A percentile compares a stretch with the other conserved stretches of the same genome.
These are phyloP conservation scores for Aphidius gifuensis DNA, from an alignment of 1,140 invertebrate species.

Conservation along the genomic window DNA sequence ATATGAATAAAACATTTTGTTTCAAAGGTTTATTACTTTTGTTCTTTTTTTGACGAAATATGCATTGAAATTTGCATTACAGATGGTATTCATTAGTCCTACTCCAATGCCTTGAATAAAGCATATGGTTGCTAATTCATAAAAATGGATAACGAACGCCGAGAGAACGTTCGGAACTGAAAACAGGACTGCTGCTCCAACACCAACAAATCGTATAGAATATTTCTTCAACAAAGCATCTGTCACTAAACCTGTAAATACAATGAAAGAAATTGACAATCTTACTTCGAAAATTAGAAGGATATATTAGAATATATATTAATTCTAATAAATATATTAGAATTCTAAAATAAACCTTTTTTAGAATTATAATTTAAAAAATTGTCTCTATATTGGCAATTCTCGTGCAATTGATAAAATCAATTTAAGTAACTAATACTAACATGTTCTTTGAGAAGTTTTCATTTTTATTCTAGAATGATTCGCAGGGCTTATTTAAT, in stretches of 20 bases:
- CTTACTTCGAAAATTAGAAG: no score
- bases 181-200: slow-evolving; percentile 42
- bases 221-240: slow-evolving; percentile 44
- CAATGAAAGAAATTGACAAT: background rate
- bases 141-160: slow-evolving; percentile 41
- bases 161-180: slow-evolving; percentile 39
- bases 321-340: no score
- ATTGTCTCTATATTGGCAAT: no score
- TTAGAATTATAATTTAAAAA: no score
- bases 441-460: no score
- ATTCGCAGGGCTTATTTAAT: no score
- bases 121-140: slow-evolving; percentile 41
- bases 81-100: slow-evolving; percentile 48
- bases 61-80: slow-evolving; percentile 51
- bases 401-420: no score
- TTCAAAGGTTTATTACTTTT: slow-evolving; percentile 33
- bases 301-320: no score
- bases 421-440: no score
- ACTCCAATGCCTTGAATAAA: slow-evolving; percentile 48
- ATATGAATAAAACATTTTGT: background rate
- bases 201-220: slow-evolving; percentile 40
- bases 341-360: no score
- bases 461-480: no score
- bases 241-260: slow-evolving; percentile 43
- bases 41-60: slow-evolving; percentile 50